phyloP scores from a whole-genome alignment of 2,888 invertebrate species.

The Cephonodes hylas region DNA sequence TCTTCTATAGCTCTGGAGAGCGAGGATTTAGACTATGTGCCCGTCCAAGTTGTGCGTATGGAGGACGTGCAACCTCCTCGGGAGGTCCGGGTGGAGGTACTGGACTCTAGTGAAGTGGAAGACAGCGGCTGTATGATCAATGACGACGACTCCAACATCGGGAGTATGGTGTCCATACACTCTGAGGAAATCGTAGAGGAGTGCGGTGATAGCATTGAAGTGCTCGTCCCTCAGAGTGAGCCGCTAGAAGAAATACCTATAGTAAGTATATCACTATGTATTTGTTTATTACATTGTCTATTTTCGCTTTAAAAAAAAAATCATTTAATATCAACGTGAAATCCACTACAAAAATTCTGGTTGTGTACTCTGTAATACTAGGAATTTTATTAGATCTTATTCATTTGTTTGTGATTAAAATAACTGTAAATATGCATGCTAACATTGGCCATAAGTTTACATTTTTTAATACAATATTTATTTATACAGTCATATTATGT shows the following conservation, averaged over 20 bases:
- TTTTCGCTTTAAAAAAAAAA: no score
- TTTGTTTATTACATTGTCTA: no score
- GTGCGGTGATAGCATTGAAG: conserved; percentile 36
- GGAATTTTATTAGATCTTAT: no score
- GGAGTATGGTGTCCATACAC: conserved; percentile 63
- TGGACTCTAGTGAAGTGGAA: conserved; percentile 34
- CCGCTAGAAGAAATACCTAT: conserved; percentile 26
- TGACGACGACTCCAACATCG: conserved; percentile 61
- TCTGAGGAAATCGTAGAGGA: conserved; percentile 50
- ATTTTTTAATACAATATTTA: no score
- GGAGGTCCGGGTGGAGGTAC: conserved; percentile 35
- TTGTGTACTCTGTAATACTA: no score
- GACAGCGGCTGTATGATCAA: conserved; percentile 47
- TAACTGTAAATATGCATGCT: no score
- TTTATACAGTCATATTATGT: no score
- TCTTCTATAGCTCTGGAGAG: conserved; percentile 55
- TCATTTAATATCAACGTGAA: no score
- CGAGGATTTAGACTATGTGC: conserved; percentile 65
- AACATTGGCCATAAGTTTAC: no score
- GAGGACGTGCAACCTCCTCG: conserved; percentile 66
- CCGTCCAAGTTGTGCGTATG: conserved; percentile 64
- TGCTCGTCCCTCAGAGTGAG: conserved; percentile 45
- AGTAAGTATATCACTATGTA: conserved; percentile 37
- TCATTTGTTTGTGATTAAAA: no score
- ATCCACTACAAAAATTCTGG: neutral